Evolutionary conservation across 2,797 vertebrate genomes (phyloP), one percentile per base, ranked within the genome.

Genomic region (Danio choprae): DNA sequence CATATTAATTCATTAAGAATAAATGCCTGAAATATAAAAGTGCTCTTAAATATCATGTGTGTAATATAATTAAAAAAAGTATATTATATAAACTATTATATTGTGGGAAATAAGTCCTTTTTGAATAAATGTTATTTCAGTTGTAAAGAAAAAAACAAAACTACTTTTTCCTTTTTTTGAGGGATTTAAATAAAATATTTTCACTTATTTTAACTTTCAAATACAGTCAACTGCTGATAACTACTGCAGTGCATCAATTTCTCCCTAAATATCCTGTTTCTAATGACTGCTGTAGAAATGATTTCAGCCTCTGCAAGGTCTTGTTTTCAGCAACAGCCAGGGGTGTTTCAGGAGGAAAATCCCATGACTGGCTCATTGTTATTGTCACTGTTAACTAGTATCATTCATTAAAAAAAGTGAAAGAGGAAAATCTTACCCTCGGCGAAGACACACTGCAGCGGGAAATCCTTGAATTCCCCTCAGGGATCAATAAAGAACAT

Each of bases 401-500:
- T 67, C 20, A 58, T 77, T 67, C 62, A 77, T 77, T 77, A 58
- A 77, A 44, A n/a, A 51, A 65, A 55, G 20, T 12, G 38, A 77
- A 65, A 67, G 71, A 40, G 74, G 41, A 77, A 48, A 9, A 50
- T 56, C 51, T 67, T 16, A 10, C 51, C 41, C 51, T 67, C 10
- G 13, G 51, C 7, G 18, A 29, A 46, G 10, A 67, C 22, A 43
- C 22, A 41, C 50, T 77, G 50, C 50, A 43, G 60, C 4, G 40
- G 74, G 74, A 77, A 68, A 77, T 67, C 63, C 74, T 68, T 77
- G 74, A 68, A 67, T 46, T 77, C 22, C 51, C 63, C 41, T 67
- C 63, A 18, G 51, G 41, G 62, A 67, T 77, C 74, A 67, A 77
- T 67, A 77, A 67, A 77, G 51, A 46, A 55, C 11, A 50, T 77